Evolutionary conservation across 2,797 vertebrate species (phyloP).

Genomic region (Gymnothorax javanicus): DNA sequence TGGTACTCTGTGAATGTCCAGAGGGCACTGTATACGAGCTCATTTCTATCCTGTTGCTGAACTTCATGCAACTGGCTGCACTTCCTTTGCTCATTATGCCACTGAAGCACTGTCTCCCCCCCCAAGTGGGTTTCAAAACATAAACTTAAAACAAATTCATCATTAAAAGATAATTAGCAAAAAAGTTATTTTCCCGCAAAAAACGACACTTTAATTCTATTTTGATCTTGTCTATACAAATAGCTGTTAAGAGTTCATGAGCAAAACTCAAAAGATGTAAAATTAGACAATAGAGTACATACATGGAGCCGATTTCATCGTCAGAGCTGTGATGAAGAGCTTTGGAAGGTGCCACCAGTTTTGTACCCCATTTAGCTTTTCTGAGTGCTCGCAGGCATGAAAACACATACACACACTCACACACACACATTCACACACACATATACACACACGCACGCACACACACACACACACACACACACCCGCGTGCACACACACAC

Average conservation of each 20-base stretch:
- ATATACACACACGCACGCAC: slow-evolving; percentile 54
- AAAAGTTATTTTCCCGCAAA: neutral
- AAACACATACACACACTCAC: slow-evolving; percentile 34
- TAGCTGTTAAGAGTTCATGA: neutral
- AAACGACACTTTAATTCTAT: neutral
- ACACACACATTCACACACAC: neutral
- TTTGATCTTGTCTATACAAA: neutral
- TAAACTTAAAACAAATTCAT: too few relatives aligned
- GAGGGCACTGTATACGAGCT: neutral
- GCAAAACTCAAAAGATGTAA: neutral
- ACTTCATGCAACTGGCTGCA: too few relatives aligned
- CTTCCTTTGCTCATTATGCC: too few relatives aligned
- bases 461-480: slow-evolving; percentile 38
- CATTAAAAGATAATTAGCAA: too few relatives aligned
- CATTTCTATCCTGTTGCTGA: neutral
- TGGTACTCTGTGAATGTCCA: neutral
- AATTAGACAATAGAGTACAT: neutral
- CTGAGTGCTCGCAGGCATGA: slow-evolving; percentile 54
- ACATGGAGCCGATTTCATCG: neutral
- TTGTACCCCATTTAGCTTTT: neutral
- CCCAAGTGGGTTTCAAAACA: too few relatives aligned
- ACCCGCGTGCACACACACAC: neutral
- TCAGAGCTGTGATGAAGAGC: neutral
- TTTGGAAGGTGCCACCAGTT: neutral
- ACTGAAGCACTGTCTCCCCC: too few relatives aligned